Conservation (phyloP, 2,797 vertebrate genomes). For the Falco rusticolus region DNA sequence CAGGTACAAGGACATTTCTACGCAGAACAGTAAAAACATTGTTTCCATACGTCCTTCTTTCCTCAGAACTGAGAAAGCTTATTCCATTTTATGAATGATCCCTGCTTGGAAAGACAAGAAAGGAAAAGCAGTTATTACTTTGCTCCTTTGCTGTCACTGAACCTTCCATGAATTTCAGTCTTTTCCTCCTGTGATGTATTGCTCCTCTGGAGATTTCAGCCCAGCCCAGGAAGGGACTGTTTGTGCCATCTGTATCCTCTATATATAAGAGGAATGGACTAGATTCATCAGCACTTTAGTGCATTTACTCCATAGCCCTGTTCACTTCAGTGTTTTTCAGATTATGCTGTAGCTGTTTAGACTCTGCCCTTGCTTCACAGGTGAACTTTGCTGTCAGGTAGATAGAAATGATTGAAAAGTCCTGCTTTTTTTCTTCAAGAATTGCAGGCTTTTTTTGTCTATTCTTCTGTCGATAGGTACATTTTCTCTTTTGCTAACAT, state of each 20-base stretch:
- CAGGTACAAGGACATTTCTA: background rate
- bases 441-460: constrained; percentile 10
- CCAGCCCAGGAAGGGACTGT: background rate
- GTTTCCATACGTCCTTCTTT: background rate
- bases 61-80: background rate
- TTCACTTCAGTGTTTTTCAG: constrained; percentile 25
- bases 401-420: constrained; percentile 42
- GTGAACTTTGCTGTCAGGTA: constrained; percentile 39
- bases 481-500: constrained; percentile 51
- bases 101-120: background rate
- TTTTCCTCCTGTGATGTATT: background rate
- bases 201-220: constrained; percentile 1
- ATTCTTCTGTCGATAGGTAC: constrained; percentile 15
- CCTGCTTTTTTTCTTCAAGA: background rate
- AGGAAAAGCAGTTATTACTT: background rate
- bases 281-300: constrained; percentile 29
- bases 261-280: constrained; percentile 1
- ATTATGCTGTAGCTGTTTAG: constrained; percentile 49
- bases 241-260: background rate
- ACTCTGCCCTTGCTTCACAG: background rate
- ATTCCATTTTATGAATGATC: background rate
- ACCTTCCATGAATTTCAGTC: background rate
- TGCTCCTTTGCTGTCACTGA: constrained; percentile 5
- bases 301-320: background rate
- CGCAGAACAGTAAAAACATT: background rate